Base-by-base conservation (phyloP, 2,888 invertebrate species). In the Cerastis rubricosa region DNA sequence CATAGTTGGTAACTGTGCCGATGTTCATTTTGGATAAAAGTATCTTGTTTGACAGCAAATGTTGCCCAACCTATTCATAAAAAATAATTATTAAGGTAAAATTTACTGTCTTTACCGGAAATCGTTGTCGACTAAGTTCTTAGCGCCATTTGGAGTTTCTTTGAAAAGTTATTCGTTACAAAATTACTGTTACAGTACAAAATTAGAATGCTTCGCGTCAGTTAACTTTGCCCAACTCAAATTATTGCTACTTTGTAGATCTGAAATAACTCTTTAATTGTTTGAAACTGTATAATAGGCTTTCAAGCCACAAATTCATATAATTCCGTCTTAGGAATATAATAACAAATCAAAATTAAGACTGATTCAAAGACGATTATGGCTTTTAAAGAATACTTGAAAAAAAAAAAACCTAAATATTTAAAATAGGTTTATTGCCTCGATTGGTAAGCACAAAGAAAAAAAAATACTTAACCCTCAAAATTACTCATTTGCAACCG, bases 211-310 rank as follows among this genome's bases (percentile, higher is more conserved):
- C 63, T 83, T 61, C 83, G 83, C 84, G 72, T 79, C 84, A 83
- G 83, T 83, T 59, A 83, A 83, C 83, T 83, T 83, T 74, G 76
- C 63, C 77, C 78, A 80, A 80, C 81, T 81, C 78, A 85, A 86
- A 86, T 84, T 82, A 86, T 81, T 83, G 84, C 80, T 82, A 87
- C 89, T 80, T 85, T 86, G 86, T 85, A 86, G 86, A 87, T 85
- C 82, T 86, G 78, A 81, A 86, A 86, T 87, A 87, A 83, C 79
- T 85, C 79, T 78, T 83, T 85, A 83, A 85, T 83, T 85, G 77
- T 71, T 85, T 75, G 40, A 71, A 83, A 83, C 79, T 74, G 71
- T 83, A 66, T 78, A 83, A 83, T 57, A 76, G 76, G 59, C 74
- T 78, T 72, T 83, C 63, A 63, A 66, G 74, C 61, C 69, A 70